phyloP scores from a whole-genome alignment of 1,140 invertebrate genomes.

The Callitettix versicolor region DNA sequence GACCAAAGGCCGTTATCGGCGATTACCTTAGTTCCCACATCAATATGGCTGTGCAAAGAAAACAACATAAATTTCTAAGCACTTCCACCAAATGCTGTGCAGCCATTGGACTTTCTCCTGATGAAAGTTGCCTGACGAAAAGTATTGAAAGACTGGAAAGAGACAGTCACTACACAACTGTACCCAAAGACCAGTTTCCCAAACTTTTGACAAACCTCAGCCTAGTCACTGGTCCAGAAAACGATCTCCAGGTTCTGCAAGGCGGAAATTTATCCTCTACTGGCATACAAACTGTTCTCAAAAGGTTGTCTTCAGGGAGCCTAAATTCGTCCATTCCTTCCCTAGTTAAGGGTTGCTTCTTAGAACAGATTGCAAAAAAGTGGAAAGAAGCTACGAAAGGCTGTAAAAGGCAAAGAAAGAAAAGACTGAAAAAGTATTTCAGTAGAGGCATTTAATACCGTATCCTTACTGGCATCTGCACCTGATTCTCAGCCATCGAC shows the following conservation, averaged over 20 bases:
- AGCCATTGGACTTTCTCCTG: background rate
- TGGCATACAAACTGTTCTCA: background rate
- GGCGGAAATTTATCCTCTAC: background rate
- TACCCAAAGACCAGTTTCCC: conserved; percentile 8
- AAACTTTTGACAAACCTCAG: conserved; percentile 3
- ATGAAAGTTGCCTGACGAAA: conserved; percentile 8
- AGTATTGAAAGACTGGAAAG: conserved; percentile 7
- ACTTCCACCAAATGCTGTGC: background rate
- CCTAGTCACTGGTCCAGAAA: background rate
- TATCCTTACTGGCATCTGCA: no score
- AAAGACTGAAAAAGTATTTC: no score
- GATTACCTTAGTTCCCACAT: conserved; percentile 2
- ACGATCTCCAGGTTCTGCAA: background rate
- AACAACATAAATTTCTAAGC: background rate
- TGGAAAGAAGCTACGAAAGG: background rate
- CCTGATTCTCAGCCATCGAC: no score
- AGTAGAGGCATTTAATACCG: no score
- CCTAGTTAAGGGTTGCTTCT: background rate
- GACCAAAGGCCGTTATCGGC: conserved; percentile 2
- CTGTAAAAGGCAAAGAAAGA: no score
- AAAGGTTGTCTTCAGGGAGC: background rate
- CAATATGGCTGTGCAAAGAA: background rate
- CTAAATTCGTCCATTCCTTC: background rate
- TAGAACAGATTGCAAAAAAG: background rate
- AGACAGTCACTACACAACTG: background rate